These are phyloP conservation scores for Lordiphosa fenestrarum DNA, from an alignment of 2,888 invertebrate genomes.

Conservation along the genomic window DNA sequence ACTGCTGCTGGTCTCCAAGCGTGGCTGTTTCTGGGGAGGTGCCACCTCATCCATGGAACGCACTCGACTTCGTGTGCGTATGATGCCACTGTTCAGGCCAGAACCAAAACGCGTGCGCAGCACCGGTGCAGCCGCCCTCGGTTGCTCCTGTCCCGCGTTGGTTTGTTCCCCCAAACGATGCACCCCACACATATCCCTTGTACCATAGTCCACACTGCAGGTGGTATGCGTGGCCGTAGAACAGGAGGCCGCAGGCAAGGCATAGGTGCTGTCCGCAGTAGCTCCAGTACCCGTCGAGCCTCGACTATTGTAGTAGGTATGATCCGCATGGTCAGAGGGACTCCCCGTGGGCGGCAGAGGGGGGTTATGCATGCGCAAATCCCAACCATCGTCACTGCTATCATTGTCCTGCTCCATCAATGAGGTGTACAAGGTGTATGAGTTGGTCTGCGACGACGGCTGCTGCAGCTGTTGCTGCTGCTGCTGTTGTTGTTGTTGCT, in stretches of 20 bases:
- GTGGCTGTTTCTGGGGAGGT: conserved; percentile 45
- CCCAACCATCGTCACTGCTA: conserved; percentile 67
- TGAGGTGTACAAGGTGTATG: conserved; percentile 24
- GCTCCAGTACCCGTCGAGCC: conserved; percentile 17
- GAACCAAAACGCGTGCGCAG: conserved; percentile 16
- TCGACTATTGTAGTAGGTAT: conserved; percentile 58
- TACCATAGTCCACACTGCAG: conserved; percentile 55
- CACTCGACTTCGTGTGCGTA: conserved; percentile 38
- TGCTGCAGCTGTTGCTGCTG: conserved; percentile 18
- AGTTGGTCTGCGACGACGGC: conserved; percentile 13
- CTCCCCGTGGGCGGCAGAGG: conserved; percentile 1
- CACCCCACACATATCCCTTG: conserved; percentile 45
- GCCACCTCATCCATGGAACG: conserved; percentile 50
- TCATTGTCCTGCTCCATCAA: conserved; percentile 42
- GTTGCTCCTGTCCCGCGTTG: too few species aligned
- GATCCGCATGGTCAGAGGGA: conserved; percentile 40
- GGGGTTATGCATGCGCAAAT: conserved; percentile 49
- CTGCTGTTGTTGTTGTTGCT: conserved; percentile 29
- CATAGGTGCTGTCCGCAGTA: conserved; percentile 25
- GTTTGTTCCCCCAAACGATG: conserved; percentile 28
- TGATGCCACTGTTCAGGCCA: conserved; percentile 21
- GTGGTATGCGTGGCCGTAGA: conserved; percentile 64
- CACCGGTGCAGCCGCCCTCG: conserved; percentile 23
- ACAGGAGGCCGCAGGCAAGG: conserved; percentile 44
- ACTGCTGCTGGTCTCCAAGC: conserved; percentile 25